Evolutionary conservation across 2,888 invertebrate species (phyloP).

Genomic region (Teleogryllus oceanicus): DNA sequence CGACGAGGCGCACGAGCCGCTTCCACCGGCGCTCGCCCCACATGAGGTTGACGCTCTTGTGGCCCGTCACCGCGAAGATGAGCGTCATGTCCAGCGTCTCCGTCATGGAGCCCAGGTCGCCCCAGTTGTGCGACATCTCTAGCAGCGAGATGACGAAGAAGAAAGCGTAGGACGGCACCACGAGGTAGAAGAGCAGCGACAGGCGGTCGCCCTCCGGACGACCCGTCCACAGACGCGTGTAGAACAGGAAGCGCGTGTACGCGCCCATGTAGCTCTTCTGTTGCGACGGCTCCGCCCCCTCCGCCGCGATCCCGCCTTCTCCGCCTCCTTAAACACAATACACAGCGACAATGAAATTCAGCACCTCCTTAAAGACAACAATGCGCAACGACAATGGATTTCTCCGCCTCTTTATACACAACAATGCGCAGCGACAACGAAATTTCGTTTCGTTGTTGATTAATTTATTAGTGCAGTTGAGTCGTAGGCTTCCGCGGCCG

Average conservation of each 20-base stretch:
- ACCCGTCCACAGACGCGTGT: background rate
- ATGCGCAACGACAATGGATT: too few relatives aligned
- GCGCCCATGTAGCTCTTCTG: background rate
- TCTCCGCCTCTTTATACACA: too few relatives aligned
- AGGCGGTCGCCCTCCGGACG: background rate
- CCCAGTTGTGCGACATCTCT: conserved; percentile 12
- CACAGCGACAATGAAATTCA: too few relatives aligned
- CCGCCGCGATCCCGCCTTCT: too few relatives aligned
- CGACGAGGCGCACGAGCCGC: background rate
- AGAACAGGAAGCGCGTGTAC: background rate
- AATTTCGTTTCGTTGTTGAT: too few relatives aligned
- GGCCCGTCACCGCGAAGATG: background rate
- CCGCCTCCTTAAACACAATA: too few relatives aligned
- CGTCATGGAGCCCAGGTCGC: background rate
- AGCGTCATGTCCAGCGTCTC: conserved; percentile 9
- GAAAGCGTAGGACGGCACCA: background rate
- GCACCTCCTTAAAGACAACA: too few relatives aligned
- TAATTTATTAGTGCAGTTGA: too few relatives aligned
- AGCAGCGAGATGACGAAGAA: background rate
- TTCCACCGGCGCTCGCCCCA: background rate
- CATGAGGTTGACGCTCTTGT: background rate
- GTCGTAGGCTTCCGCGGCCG: too few relatives aligned
- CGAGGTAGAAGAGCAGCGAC: background rate
- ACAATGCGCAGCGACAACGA: too few relatives aligned
- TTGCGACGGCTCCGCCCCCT: background rate